Conservation (phyloP, 2,113 vertebrate genomes). For the Seriola quinqueradiata region DNA sequence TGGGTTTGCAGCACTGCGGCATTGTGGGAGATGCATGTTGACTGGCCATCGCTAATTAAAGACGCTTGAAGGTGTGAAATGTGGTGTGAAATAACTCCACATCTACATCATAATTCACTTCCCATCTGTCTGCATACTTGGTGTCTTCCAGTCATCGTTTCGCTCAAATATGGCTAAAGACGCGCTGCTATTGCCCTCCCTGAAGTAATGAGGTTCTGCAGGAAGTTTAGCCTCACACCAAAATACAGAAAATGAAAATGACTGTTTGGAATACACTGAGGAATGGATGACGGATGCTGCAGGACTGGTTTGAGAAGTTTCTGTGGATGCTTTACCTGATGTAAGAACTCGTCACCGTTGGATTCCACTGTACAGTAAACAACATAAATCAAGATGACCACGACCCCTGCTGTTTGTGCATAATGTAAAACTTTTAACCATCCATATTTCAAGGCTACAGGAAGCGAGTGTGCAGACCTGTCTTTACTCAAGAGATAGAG, state of each 20-base stretch:
- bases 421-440: conserved; percentile 3
- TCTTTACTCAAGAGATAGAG: conserved; percentile 5
- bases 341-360: conserved; percentile 4
- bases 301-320: neutral
- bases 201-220: neutral
- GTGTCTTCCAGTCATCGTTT: neutral
- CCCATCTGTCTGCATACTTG: neutral
- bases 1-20: neutral
- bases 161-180: neutral
- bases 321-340: neutral
- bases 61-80: conserved; percentile 32
- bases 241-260: neutral
- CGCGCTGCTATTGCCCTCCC: neutral
- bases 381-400: conserved; percentile 41
- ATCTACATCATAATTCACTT: neutral
- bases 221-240: neutral
- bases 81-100: neutral
- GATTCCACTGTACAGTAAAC: conserved; percentile 17
- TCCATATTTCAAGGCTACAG: neutral
- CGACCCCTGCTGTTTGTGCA: neutral
- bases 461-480: neutral
- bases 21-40: conserved; percentile 21
- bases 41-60: conserved; percentile 42
- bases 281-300: neutral
- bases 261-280: neutral